These are phyloP conservation scores for Enteromius unitaeniatus DNA, from an alignment of 2,797 vertebrate species.

Conservation along the genomic window DNA sequence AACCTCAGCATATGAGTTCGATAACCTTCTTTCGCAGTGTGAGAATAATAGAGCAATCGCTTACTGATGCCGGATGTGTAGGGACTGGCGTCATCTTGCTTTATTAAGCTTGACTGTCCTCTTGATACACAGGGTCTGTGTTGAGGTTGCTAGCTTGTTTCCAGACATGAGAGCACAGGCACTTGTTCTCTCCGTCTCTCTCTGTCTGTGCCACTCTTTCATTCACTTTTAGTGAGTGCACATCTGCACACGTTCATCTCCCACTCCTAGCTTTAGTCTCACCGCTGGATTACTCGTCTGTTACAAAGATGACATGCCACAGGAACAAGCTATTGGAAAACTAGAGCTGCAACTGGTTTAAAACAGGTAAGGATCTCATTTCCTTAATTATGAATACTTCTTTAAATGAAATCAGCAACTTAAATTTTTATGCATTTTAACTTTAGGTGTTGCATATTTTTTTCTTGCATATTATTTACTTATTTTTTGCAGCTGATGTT, in stretches of 20 bases:
- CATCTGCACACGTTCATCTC: constrained; percentile 41
- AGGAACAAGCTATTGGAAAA: constrained; percentile 32
- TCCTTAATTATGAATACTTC: neutral
- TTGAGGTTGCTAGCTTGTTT: constrained; percentile 37
- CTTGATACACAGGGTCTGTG: constrained; percentile 30
- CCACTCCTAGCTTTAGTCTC: constrained; percentile 7
- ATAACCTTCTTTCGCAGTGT: constrained; percentile 39
- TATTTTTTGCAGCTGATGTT: neutral
- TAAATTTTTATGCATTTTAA: neutral
- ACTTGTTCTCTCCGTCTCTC: constrained; percentile 57
- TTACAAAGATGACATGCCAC: constrained; percentile 26
- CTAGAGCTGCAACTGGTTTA: constrained; percentile 15
- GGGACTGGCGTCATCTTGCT: constrained; percentile 39
- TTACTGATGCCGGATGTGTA: constrained; percentile 41
- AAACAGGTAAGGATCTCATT: constrained; percentile 23
- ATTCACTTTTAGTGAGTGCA: constrained; percentile 20
- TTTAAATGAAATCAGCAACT: neutral
- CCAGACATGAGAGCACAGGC: constrained; percentile 60
- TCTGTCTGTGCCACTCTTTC: constrained; percentile 34
- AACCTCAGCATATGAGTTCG: constrained; percentile 33
- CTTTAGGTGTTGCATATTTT: neutral
- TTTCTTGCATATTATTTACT: neutral
- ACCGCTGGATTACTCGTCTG: constrained; percentile 9
- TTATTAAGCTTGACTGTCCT: constrained; percentile 43
- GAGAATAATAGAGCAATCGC: constrained; percentile 47